phyloP scores from a whole-genome alignment of 2,797 vertebrate species.

The Phataginus tricuspis region DNA sequence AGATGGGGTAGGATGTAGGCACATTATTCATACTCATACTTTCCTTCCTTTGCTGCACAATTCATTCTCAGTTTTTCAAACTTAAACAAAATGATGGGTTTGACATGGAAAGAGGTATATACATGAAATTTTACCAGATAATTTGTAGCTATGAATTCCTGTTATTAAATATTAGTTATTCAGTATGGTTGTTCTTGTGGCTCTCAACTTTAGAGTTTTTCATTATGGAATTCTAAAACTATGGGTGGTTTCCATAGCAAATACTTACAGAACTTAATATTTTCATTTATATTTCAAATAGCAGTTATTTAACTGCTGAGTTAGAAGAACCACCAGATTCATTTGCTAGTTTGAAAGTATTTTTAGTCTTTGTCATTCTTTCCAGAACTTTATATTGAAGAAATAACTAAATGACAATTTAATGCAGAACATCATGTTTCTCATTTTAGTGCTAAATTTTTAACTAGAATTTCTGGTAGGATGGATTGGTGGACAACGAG shows the following conservation, averaged over 20 bases:
- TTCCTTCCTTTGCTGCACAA: background rate
- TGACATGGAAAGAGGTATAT: background rate
- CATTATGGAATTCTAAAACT: constrained; percentile 18
- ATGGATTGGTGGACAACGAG: background rate
- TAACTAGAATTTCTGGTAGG: background rate
- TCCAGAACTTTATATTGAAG: constrained; percentile 17
- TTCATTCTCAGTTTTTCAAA: constrained; percentile 32
- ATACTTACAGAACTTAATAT: background rate
- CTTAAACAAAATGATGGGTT: background rate
- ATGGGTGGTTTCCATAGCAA: background rate
- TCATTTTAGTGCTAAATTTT: background rate
- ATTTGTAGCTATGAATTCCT: background rate
- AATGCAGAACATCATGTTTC: background rate
- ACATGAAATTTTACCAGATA: constrained; percentile 4
- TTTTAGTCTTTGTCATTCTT: constrained; percentile 44
- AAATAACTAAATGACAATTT: background rate
- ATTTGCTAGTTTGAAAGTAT: constrained; percentile 18
- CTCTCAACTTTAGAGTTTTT: background rate
- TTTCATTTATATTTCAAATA: background rate
- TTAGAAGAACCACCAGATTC: background rate
- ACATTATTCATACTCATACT: background rate
- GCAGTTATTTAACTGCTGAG: background rate
- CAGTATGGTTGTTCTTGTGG: background rate
- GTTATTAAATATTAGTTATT: background rate
- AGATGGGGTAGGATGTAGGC: background rate